A percentile compares a stretch with the other conserved stretches of the same genome.
These are phyloP conservation scores for Diloba caeruleocephala DNA, from an alignment of 2,888 invertebrate species.

Conservation along the genomic window DNA sequence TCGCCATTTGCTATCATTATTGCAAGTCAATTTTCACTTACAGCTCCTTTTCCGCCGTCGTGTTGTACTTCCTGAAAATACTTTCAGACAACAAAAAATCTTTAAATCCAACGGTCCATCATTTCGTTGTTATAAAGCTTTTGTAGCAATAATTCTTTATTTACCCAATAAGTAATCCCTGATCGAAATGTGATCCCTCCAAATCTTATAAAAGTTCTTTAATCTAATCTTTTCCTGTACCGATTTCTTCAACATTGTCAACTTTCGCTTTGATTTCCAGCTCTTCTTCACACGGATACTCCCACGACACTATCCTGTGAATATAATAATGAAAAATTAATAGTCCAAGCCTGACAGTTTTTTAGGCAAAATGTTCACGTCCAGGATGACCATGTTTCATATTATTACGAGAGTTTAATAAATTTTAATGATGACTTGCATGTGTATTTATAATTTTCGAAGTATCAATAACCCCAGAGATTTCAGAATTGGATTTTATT, in stretches of 20 bases:
- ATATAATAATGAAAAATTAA: too few species aligned
- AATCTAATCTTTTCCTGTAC: neutral
- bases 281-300: neutral
- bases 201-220: conserved; percentile 2
- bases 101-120: too few species aligned
- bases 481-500: too few species aligned
- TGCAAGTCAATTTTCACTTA: too few species aligned
- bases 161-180: neutral
- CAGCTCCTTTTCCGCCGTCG: too few species aligned
- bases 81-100: too few species aligned
- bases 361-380: conserved; percentile 4
- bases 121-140: neutral
- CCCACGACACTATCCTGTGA: conserved; percentile 3
- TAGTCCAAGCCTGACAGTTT: conserved; percentile 2
- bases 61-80: too few species aligned
- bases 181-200: neutral
- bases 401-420: too few species aligned
- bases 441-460: too few species aligned
- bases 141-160: neutral
- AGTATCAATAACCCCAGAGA: too few species aligned
- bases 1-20: too few species aligned
- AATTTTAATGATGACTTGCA: too few species aligned
- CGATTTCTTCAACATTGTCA: neutral
- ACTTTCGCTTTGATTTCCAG: conserved; percentile 9
- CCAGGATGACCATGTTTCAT: neutral